A percentile compares a stretch with the other conserved stretches of the same genome.
phyloP scores from a whole-genome alignment of 2,888 invertebrate species.

The Steinernema hermaphroditum region DNA sequence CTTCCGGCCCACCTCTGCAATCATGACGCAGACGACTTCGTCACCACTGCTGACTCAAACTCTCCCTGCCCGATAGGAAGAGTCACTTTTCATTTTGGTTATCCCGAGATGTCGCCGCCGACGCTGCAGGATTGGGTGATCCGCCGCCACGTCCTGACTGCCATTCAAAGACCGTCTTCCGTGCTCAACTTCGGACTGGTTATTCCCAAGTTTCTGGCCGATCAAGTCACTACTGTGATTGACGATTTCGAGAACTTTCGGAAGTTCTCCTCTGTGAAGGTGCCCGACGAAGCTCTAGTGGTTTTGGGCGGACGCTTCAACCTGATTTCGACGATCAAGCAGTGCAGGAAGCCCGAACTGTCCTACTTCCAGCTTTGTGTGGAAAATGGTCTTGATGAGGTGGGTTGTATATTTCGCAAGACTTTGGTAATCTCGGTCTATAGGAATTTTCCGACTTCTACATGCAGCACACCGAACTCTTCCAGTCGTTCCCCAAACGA shows the following conservation, averaged over 20 bases:
- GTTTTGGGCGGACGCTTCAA: not conserved
- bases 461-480: slow-evolving; percentile 2
- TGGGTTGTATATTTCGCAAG: too few relatives aligned
- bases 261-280: not conserved
- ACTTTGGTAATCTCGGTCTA: too few relatives aligned
- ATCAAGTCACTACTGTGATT: not conserved
- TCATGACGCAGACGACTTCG: too few relatives aligned
- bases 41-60: too few relatives aligned
- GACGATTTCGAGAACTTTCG: not conserved
- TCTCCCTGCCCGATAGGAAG: too few relatives aligned
- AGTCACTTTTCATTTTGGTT: too few relatives aligned
- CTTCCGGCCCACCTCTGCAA: too few relatives aligned
- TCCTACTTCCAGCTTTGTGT: slow-evolving; percentile 2
- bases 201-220: slow-evolving; percentile 1
- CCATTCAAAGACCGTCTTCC: not conserved
- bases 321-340: not conserved
- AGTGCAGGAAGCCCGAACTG: not conserved
- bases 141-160: not conserved
- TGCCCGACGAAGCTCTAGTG: not conserved
- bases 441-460: slow-evolving; percentile 20
- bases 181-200: not conserved
- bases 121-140: not conserved
- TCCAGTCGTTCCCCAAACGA: not conserved
- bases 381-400: slow-evolving; percentile 12
- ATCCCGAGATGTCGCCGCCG: not conserved